Conservation (phyloP, 2,113 vertebrate species). For the Lepus timidus region DNA sequence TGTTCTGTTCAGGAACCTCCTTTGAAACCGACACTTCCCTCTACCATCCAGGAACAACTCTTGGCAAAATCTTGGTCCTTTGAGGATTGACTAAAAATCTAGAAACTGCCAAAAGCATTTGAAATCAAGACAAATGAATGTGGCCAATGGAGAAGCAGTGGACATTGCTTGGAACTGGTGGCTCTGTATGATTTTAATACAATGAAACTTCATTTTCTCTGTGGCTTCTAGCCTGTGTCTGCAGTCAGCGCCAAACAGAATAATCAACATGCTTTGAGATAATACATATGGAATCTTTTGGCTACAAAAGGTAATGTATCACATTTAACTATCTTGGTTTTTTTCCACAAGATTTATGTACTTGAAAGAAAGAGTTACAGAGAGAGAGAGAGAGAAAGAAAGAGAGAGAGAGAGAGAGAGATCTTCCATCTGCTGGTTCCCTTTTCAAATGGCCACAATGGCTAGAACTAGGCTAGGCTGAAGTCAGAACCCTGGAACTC, state of each 20-base stretch:
- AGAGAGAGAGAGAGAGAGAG: too few relatives aligned
- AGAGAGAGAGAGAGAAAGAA: too few relatives aligned
- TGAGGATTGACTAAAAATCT: slow-evolving; percentile 17
- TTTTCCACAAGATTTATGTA: too few relatives aligned
- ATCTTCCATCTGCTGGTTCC: too few relatives aligned
- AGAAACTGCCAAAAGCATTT: not conserved
- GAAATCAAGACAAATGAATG: not conserved
- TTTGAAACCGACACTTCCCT: not conserved
- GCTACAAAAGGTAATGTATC: not conserved
- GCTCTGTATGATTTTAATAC: accelerated
- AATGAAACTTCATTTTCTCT: not conserved
- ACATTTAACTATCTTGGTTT: not conserved
- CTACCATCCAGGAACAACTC: not conserved
- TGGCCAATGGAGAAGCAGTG: not conserved
- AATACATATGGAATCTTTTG: not conserved
- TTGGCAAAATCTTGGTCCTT: slow-evolving; percentile 21
- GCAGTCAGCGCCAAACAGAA: not conserved
- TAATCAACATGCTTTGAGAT: not conserved
- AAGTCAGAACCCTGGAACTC: too few relatives aligned
- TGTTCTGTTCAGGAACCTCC: not conserved
- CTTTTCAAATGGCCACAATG: too few relatives aligned
- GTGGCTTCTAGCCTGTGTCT: slow-evolving; percentile 1
- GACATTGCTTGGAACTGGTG: not conserved
- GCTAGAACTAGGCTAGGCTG: too few relatives aligned
- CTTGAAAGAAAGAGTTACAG: too few relatives aligned